Base-by-base conservation (phyloP, 2,888 invertebrate genomes). In the Sinotaia quadrata region DNA sequence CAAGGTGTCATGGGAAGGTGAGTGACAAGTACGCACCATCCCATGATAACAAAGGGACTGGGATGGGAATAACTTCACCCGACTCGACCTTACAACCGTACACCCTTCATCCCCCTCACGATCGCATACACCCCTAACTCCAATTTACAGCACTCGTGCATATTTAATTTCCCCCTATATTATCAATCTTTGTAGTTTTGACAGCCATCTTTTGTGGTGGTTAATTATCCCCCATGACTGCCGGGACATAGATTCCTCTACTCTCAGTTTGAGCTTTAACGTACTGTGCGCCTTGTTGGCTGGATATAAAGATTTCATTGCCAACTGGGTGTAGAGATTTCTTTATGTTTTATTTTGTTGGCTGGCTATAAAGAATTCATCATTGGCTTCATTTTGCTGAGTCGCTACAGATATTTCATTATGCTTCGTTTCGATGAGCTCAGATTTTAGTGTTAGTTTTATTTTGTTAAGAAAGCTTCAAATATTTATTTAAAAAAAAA, bases 1-100 rank as follows among this genome's bases (percentile, higher is more conserved):
- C 37, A 24, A 41, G 36, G 27, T 27, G 47, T 21, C 37, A 24
- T 21, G 27, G 56, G 31, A 33, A n/a, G 31, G 41, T 21, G 8
- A 24, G 31, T 24, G 49, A 58, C 63, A 54, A 60, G 60, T 60
- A 47, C 52, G 51, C 54, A 21, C 34, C 27, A 15, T 41, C 52
- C 21, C 5, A 15, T 24, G 47, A 29, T 24, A 24, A n/a, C 29
- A 31, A 24, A 18, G 41, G 41, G 44, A 31, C 31, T 4, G 60
- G 33, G 47, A 33, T 41, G 29, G 49, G 24, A 44, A 49, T 31
- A 51, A 31, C 12, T 49, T 47, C 47, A 47, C 47, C 47, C 47
- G 60, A 60, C 37, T 36, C 3, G 18, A 12, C 49, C 36, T 33
- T 37, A 18, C 31, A 10, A 4, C 29, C 15, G 33, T 21, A 34